Base-by-base conservation (phyloP, 2,888 invertebrate species). In the Hetaerina titia region DNA sequence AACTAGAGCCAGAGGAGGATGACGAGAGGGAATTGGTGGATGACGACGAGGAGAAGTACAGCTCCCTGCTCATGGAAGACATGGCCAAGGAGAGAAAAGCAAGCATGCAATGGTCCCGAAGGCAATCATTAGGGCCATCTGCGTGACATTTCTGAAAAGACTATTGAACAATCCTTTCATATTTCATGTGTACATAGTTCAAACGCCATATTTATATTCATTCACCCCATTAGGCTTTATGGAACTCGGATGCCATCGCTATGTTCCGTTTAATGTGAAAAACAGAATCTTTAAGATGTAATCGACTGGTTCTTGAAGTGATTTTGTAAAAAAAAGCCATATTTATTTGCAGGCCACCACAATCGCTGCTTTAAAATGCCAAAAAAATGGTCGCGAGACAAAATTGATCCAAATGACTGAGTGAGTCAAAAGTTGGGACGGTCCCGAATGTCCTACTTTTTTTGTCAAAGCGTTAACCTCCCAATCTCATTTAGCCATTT, bases 41-140 rank as follows among this genome's bases (percentile, higher is more conserved):
- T 2, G 92, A 92, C 17, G 92, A 92, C 2, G 92, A 92, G 69
- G 92, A 92, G 56, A 92, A 92, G 69, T 92, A 92, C 74, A 64
- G 56, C n/a, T 92, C 92, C n/a, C 69, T 92, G 22, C 92, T 92
- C 4, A 69, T 92, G 64, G 92, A 56, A 4, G 92, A 92, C 17
- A 69, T 15, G 13, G 45, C 56, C 7, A 92, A 92, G 64, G 56
- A 17, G 17, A 31, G 74, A 56, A 92, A 57, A 63, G 92, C 69
- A 92, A 92, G 92, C 69, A 69, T 22, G 4, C 92, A 92, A 17
- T 92, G 92, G 92, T 57, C 92, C 7, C 45, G 69, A 74, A 69
- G 92, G 69, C 64, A 56, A 56, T 92, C 92, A 11, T n/a, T 92
- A 69, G 92, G 92, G 13, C 92, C 92, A 45, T 92, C 92, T 19